A percentile compares a stretch with the other conserved stretches of the same genome.
Evolutionary conservation across 2,888 invertebrate genomes (phyloP).

Genomic region (Timema podura): DNA sequence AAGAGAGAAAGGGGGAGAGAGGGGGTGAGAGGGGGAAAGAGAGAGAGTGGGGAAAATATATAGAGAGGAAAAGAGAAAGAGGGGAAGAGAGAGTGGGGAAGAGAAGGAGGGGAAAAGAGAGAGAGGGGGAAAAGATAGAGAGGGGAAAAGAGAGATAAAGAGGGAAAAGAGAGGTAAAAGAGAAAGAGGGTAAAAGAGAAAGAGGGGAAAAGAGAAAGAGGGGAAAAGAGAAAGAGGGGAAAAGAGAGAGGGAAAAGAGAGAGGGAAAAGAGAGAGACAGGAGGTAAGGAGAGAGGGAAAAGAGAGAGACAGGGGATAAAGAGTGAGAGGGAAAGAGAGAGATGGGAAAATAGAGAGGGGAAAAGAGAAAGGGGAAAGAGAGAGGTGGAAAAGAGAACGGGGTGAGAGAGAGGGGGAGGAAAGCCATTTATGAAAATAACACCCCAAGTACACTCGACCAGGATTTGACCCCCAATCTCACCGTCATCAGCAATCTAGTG

Average conservation of each 20-base stretch:
- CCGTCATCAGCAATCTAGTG: too few species aligned
- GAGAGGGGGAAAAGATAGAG: neutral
- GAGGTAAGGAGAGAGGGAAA: too few species aligned
- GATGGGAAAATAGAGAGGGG: too few species aligned
- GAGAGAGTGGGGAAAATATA: neutral
- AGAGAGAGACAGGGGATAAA: neutral
- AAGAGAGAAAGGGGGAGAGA: neutral
- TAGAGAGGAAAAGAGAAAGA: neutral
- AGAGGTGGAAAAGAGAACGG: too few species aligned
- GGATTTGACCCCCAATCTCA: too few species aligned
- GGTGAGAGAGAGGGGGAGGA: too few species aligned
- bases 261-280: neutral
- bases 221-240: neutral
- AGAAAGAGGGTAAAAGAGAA: neutral
- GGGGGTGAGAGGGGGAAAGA: neutral
- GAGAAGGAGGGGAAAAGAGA: neutral
- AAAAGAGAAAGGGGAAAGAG: too few species aligned
- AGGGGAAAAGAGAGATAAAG: neutral
- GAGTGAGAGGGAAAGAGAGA: neutral
- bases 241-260: neutral
- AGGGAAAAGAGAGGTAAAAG: neutral
- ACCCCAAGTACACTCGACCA: too few species aligned
- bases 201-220: neutral
- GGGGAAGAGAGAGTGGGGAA: neutral
- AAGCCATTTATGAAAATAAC: too few species aligned